These are phyloP conservation scores for Lepidurus couesii DNA, from an alignment of 1,140 invertebrate species.

Conservation along the genomic window DNA sequence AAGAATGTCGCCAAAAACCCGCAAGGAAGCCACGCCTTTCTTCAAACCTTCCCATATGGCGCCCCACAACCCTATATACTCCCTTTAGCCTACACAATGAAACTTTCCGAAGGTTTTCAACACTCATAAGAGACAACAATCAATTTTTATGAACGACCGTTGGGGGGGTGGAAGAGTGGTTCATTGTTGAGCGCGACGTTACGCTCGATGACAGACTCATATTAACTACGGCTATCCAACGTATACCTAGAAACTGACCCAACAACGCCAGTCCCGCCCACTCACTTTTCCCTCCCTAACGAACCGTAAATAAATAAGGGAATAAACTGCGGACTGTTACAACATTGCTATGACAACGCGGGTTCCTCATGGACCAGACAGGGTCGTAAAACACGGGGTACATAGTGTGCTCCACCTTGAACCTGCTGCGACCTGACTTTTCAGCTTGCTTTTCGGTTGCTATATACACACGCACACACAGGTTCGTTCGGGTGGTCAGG, in stretches of 20 bases:
- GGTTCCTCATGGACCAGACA: constrained; percentile 6
- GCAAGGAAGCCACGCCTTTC: background rate
- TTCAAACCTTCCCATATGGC: background rate
- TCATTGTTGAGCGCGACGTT: background rate
- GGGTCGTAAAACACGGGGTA: background rate
- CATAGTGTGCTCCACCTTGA: constrained; percentile 1
- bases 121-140: background rate
- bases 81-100: background rate
- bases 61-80: background rate
- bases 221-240: background rate
- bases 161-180: background rate
- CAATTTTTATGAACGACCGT: background rate
- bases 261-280: background rate
- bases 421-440: background rate
- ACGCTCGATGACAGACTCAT: background rate
- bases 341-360: constrained; percentile 12
- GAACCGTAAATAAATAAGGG: background rate
- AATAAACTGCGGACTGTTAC: background rate
- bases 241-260: background rate
- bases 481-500: background rate
- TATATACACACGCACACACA: background rate
- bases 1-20: background rate
- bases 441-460: too few species aligned
- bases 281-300: background rate
- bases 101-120: background rate